Conservation (phyloP, 1,140 invertebrate species). For the Zelostemma sp. region DNA sequence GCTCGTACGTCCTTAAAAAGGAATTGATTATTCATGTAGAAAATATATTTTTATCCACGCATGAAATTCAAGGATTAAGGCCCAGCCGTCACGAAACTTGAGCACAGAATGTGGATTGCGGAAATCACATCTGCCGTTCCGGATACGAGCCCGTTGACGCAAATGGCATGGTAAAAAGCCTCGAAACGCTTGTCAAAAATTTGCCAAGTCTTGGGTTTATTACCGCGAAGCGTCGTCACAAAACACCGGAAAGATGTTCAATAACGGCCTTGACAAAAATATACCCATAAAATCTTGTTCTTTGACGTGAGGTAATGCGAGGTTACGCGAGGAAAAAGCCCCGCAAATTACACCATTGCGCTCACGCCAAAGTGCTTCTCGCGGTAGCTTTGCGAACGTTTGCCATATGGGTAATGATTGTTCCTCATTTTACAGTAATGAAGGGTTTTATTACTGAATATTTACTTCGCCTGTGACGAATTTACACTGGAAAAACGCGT, state of each 20-base stretch:
- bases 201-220: conserved; percentile 10
- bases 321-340: conserved; percentile 29
- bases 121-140: conserved; percentile 35
- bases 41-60: too few species aligned
- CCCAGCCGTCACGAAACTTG: conserved; percentile 8
- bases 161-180: conserved; percentile 19
- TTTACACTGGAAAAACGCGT: too few species aligned
- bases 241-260: conserved; percentile 14
- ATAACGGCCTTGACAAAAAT: conserved; percentile 34
- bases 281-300: conserved; percentile 13
- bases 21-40: too few species aligned
- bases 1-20: too few species aligned
- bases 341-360: conserved; percentile 41
- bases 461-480: too few species aligned
- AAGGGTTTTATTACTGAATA: conserved; percentile 28
- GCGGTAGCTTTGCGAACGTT: conserved; percentile 6
- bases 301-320: conserved; percentile 25
- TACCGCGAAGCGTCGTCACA: conserved; percentile 9
- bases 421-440: conserved; percentile 34
- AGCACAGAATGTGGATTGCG: conserved; percentile 11
- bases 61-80: too few species aligned
- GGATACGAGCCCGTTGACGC: conserved; percentile 7
- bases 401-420: conserved; percentile 38
- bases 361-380: conserved; percentile 24
- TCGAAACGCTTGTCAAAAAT: conserved; percentile 10